Conservation (phyloP, 2,797 vertebrate species). For the Setipinna tenuifilis region DNA sequence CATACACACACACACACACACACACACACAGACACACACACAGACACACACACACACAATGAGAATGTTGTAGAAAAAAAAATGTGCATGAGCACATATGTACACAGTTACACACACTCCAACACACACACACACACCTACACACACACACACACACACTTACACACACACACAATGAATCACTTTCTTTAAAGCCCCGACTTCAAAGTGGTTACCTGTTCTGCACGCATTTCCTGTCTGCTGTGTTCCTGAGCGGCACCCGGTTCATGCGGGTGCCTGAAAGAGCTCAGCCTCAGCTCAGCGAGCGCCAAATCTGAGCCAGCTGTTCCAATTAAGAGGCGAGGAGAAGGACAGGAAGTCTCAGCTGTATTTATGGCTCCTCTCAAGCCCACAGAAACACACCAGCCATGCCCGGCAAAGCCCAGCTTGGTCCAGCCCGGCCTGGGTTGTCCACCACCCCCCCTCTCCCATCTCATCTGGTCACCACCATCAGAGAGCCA, state of each 20-base stretch:
- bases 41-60: background rate
- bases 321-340: slow-evolving; percentile 51
- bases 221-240: slow-evolving; percentile 33
- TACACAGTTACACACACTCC: background rate
- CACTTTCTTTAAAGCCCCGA: slow-evolving; percentile 32
- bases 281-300: slow-evolving; percentile 42
- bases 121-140: too few relatives aligned
- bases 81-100: background rate
- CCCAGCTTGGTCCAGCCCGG: too few relatives aligned
- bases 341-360: slow-evolving; percentile 57
- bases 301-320: slow-evolving; percentile 49
- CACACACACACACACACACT: background rate
- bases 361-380: slow-evolving; percentile 58
- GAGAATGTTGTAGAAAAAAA: too few relatives aligned
- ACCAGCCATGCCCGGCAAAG: background rate
- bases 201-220: slow-evolving; percentile 46
- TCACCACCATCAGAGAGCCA: too few relatives aligned
- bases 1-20: background rate
- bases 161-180: slow-evolving; percentile 13
- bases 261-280: slow-evolving; percentile 38
- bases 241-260: slow-evolving; percentile 28
- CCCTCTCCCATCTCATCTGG: slow-evolving; percentile 46
- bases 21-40: slow-evolving; percentile 9
- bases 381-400: slow-evolving; percentile 56
- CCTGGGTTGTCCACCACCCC: slow-evolving; percentile 44